Base-by-base conservation (phyloP, 2,888 invertebrate genomes). In the Anagyrus pseudococci region DNA sequence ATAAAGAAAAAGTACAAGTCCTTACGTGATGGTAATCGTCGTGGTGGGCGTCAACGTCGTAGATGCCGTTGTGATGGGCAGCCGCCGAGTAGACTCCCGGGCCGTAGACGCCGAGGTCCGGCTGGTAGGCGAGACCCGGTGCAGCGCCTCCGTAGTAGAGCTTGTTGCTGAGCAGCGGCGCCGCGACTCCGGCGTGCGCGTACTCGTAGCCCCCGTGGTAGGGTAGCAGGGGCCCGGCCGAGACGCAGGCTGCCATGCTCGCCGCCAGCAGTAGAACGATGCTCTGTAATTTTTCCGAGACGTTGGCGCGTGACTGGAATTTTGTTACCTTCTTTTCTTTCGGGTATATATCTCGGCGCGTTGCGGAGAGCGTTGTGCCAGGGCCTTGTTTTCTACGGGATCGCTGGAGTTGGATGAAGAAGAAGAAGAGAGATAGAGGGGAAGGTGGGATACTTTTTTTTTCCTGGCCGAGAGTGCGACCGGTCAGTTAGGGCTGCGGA, bases 21-120 rank as follows among this genome's bases (percentile, higher is more conserved):
- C 74, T 74, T 55, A 75, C 77, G 8, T 71, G 66, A 46, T 68
- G 67, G 4, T 55, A 65, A 44, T 68, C 64, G 52, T 66, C 41
- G 17, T 44, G 41, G 26, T 57, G 48, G n/a, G 49, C 55, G 2
- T 46, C 29, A 19, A 23, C 7, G 29, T 7, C n/a, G n/a, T 19
- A 37, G 22, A 43, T 60, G 49, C 55, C 53, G n/a, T 46, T 53
- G 15, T 54, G 22, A 17, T 53, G 63, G 20, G 47, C 64, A 8
- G 56, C 47, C 2, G 56, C 64, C 17, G 47, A 29, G 43, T 54
- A 56, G 49, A 13, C 37, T 4, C 33, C 55, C n/a, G n/a, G n/a
- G 7, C 26, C 41, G n/a, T 64, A 37, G 4, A 6, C 49, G 2
- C 17, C 29, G 22, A 26, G 46, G 33, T 59, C 52, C 26, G 17